phyloP scores from a whole-genome alignment of 2,797 vertebrate species.

The Naso thynnoides region DNA sequence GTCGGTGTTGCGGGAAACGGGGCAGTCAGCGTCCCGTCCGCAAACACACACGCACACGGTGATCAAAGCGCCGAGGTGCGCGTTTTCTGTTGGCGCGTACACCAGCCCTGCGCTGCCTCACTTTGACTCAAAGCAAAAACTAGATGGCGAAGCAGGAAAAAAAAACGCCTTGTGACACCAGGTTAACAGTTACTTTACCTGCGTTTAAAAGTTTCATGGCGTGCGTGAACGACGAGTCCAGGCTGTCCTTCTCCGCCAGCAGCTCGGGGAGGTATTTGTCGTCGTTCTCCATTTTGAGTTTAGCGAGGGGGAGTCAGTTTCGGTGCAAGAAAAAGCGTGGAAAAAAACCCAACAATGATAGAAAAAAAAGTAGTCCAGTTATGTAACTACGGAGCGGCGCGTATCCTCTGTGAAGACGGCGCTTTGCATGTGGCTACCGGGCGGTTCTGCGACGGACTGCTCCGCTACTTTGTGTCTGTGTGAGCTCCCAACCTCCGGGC shows the following conservation, averaged over 20 bases:
- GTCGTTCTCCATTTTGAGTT: slow-evolving; percentile 92
- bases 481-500: neutral
- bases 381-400: slow-evolving; percentile 62
- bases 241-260: slow-evolving; percentile 95
- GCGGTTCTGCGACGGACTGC: slow-evolving; percentile 36
- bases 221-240: slow-evolving; percentile 95
- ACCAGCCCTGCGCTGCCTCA: neutral
- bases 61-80: slow-evolving; percentile 7
- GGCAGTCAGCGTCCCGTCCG: slow-evolving; percentile 45
- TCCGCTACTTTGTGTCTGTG: slow-evolving; percentile 42
- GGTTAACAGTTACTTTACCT: slow-evolving; percentile 85
- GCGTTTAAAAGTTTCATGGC: slow-evolving; percentile 94
- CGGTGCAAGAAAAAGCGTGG: slow-evolving; percentile 15
- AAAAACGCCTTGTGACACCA: neutral
- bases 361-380: slow-evolving; percentile 78
- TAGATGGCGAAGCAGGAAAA: neutral
- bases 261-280: slow-evolving; percentile 95
- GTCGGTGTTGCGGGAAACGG: slow-evolving; percentile 8
- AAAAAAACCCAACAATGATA: slow-evolving; percentile 45
- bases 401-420: slow-evolving; percentile 66
- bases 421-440: slow-evolving; percentile 65
- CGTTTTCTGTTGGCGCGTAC: neutral
- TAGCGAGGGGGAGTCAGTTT: slow-evolving; percentile 42
- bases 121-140: neutral
- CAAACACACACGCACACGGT: slow-evolving; percentile 51